Evolutionary conservation across 2,797 vertebrate species (phyloP), one percentile per base, ranked within the genome.

Genomic region (Typhlichthys eigenmanni): DNA sequence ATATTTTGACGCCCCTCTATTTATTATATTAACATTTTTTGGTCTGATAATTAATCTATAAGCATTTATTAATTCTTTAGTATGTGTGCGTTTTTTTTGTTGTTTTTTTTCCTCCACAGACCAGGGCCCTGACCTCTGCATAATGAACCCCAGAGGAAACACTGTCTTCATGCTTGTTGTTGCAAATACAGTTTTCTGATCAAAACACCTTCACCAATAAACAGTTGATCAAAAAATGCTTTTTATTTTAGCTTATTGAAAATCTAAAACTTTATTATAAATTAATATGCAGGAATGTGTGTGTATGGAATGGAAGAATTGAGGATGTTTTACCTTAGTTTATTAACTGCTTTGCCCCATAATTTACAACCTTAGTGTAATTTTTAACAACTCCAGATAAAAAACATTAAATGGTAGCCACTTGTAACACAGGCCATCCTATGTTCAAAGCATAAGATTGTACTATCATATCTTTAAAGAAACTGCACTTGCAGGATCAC

Each of bases 161-260:
- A 53, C 72, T 85, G 75, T 82, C 72, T 67, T 72, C 62, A 68
- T 80, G 67, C 55, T 74, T 76, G 63, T 62, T 62, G 75, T 81
- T 79, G 68, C 59, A 66, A 66, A 17, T 80, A 24, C 19, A 71
- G 65, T 80, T 85, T 81, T 74, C 75, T 78, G 79, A 72, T 82
- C 75, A 74, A 77, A 81, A 72, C 64, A 70, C 83, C 75, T 75
- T 82, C 74, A 80, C 48, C 78, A 91, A 92, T 91, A 91, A 91
- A 89, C 56, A 57, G 43, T 68, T 60, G 70, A 78, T 78, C 59
- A 66, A 57, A 38, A 45, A 47, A 13, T 69, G 2, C 34, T 0
- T 59, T 29, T 14, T 59, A 51, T 61, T 63, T 58, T 13, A 19
- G 46, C 29, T 10, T n/a, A 13, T 9, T 10, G 8, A 9, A 56